Evolutionary conservation across 2,888 invertebrate species (phyloP).

Genomic region (Sicus ferrugineus): DNA sequence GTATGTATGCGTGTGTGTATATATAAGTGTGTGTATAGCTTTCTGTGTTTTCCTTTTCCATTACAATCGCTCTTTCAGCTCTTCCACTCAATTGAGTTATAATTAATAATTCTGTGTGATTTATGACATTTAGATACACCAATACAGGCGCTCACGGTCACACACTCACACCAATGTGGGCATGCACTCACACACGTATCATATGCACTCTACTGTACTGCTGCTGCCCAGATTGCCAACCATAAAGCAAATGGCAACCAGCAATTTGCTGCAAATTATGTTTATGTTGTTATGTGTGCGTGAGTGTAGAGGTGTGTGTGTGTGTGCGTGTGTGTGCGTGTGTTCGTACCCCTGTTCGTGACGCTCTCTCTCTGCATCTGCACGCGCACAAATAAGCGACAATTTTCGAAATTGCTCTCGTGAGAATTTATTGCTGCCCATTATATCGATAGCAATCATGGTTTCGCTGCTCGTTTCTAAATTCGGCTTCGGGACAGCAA

Average conservation of each 20-base stretch:
- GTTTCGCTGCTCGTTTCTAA: not conserved
- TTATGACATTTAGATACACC: constrained; percentile 29
- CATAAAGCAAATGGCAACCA: constrained; percentile 21
- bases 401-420: constrained; percentile 29
- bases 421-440: constrained; percentile 32
- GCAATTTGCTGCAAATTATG: constrained; percentile 24
- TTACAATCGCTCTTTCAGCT: not conserved
- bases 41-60: not conserved
- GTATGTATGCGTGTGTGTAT: not conserved
- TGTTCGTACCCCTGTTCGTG: not conserved
- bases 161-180: not conserved
- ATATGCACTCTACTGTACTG: too few species aligned
- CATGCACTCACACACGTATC: not conserved
- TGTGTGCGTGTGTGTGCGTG: not conserved
- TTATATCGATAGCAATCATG: constrained; percentile 26
- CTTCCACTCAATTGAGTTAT: constrained; percentile 33
- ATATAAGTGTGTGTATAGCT: not conserved
- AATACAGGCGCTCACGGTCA: not conserved
- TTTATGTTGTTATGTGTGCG: not conserved
- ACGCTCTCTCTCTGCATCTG: constrained; percentile 4
- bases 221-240: not conserved
- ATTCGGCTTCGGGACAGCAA: too few species aligned
- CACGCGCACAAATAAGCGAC: constrained; percentile 26
- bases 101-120: constrained; percentile 32
- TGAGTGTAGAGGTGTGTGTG: not conserved